Conservation (phyloP, 2,113 vertebrate genomes). For the Lepus europaeus region DNA sequence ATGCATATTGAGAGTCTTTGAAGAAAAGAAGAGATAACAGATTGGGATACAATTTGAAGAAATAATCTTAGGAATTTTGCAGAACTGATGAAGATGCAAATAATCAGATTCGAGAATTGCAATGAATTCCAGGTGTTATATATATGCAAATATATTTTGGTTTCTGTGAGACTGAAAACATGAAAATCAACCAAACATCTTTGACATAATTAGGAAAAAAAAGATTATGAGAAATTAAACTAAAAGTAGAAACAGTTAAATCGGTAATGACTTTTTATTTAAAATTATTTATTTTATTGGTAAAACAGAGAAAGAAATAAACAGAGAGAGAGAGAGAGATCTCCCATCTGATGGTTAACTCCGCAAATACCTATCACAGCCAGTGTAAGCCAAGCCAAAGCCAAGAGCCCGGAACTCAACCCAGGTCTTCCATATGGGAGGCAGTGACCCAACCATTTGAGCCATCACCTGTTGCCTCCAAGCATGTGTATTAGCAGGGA, state of each 20-base stretch:
- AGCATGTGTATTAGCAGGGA: no score
- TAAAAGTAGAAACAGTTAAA: not conserved
- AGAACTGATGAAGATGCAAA: not conserved
- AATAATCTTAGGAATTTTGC: not conserved
- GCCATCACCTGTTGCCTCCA: no score
- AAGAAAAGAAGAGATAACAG: not conserved
- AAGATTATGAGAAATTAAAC: not conserved
- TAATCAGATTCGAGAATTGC: not conserved
- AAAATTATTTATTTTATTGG: no score
- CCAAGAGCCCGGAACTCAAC: no score
- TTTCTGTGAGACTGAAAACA: not conserved
- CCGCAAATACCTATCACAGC: no score
- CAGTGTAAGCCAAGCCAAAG: no score
- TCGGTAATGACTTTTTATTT: not conserved
- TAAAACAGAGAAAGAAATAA: no score
- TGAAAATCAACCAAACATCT: not conserved
- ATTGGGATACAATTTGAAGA: not conserved
- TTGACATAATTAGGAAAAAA: not conserved
- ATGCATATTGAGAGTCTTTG: not conserved
- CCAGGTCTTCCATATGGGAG: no score
- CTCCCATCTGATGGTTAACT: no score
- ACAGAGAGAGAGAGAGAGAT: no score
- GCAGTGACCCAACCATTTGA: no score
- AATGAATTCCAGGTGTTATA: not conserved
- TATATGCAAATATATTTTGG: not conserved